phyloP scores from a whole-genome alignment of 2,113 vertebrate genomes.

The Calypte anna region DNA sequence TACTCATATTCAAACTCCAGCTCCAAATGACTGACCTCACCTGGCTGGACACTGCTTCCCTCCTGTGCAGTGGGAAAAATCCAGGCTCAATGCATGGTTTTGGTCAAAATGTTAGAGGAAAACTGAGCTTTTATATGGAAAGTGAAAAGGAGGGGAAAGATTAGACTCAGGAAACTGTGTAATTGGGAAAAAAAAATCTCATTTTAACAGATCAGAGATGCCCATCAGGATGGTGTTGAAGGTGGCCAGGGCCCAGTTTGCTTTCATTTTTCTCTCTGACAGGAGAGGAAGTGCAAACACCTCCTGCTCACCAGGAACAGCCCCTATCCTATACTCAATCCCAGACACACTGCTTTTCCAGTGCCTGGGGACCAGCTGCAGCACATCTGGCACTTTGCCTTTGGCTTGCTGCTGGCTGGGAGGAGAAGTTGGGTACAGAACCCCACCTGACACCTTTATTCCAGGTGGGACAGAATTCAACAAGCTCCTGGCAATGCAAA shows the following conservation, averaged over 20 bases:
- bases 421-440: background rate
- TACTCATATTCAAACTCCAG: background rate
- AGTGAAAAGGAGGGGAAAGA: background rate
- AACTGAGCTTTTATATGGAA: background rate
- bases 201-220: background rate
- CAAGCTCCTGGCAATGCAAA: fast-evolving
- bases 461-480: background rate
- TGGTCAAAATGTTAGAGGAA: background rate
- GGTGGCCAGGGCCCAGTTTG: background rate
- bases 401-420: background rate
- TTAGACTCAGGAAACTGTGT: background rate
- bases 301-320: background rate
- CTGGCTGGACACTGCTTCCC: background rate
- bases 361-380: background rate
- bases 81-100: background rate
- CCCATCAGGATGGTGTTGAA: background rate
- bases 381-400: background rate
- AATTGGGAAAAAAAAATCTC: background rate
- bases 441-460: background rate
- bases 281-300: background rate
- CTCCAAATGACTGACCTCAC: background rate
- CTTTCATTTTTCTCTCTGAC: background rate
- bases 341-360: background rate
- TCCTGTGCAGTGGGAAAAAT: background rate
- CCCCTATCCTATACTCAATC: background rate